Evolutionary conservation across 2,888 invertebrate genomes (phyloP), one percentile per base, ranked within the genome.

Genomic region (Nematopogon swammerdamellus): DNA sequence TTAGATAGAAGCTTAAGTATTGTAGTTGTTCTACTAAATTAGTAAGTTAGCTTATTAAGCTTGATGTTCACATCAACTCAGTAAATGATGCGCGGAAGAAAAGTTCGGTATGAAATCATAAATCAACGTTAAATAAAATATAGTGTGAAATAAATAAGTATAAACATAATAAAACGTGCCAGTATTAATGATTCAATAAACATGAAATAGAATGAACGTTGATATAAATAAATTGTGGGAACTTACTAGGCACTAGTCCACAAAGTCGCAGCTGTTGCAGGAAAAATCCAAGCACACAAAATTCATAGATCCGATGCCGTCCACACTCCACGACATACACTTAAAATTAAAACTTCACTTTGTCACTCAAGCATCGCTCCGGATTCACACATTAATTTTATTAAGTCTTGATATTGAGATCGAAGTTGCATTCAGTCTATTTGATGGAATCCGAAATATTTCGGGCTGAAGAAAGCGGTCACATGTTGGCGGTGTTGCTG

Each of bases 391-490:
- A 25, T 36, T 36, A 36, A 36, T 36, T 36, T 36, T 36, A 71
- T 60, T 71, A 70, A 79, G 79, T 77, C 79, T 79, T 77, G 64
- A 68, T 60, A 45, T 70, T 79, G 77, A 79, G 79, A 79, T 79
- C 79, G 72, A 68, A 58, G 77, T 77, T 77, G 64, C 76, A 65
- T 70, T 76, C 79, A 79, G 77, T 79, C 77, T 72, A 68, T 61
- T 62, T 68, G 69, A 70, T 36, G 10, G 10, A 25, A 25, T 25
- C 36, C 11, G 36, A 36, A 36, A 14, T 14, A 14, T 14, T 14
- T 36, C 14, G 25, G 25, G 25, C 5, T 14, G 8, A 14, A 14
- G 10, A 25, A 25, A 10, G 4, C 25, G 10, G 36, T 36, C 36
- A 36, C 36, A 36, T 66, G 63, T 66, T 60, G 61, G 45, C 46